Conservation (phyloP, 2,113 vertebrate species). For the Panthera leo region DNA sequence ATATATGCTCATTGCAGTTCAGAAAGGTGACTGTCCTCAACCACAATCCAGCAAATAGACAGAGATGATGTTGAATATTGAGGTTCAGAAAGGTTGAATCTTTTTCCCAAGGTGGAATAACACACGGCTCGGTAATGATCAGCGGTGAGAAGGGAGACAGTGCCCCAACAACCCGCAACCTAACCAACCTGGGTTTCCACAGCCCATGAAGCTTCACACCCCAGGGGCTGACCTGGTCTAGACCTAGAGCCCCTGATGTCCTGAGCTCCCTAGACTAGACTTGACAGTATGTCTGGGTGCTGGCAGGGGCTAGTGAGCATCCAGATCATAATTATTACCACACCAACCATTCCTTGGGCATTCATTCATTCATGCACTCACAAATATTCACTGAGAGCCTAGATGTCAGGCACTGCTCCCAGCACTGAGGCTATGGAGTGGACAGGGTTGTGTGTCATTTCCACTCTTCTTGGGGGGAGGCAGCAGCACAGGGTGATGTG, state of each 20-base stretch:
- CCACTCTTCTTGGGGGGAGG: background rate
- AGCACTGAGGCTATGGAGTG: background rate
- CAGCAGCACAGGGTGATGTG: background rate
- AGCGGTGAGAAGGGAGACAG: background rate
- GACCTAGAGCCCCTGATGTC: background rate
- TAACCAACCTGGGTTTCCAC: background rate
- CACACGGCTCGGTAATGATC: background rate
- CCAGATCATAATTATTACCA: background rate
- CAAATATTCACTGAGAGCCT: background rate
- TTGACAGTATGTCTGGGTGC: too few relatives aligned
- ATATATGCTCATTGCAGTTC: background rate
- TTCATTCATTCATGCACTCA: background rate
- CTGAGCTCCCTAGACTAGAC: background rate
- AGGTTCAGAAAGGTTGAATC: background rate
- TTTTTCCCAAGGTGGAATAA: background rate
- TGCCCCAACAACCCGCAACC: background rate
- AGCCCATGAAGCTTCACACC: background rate
- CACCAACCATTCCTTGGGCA: fast-evolving
- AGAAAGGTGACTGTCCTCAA: background rate
- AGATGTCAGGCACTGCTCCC: background rate
- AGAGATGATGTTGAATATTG: background rate
- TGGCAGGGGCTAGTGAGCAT: background rate
- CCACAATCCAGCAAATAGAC: background rate
- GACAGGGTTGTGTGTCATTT: background rate
- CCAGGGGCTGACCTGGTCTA: background rate